Evolutionary conservation across 2,113 vertebrate genomes (phyloP).

Genomic region (Sula dactylatra): DNA sequence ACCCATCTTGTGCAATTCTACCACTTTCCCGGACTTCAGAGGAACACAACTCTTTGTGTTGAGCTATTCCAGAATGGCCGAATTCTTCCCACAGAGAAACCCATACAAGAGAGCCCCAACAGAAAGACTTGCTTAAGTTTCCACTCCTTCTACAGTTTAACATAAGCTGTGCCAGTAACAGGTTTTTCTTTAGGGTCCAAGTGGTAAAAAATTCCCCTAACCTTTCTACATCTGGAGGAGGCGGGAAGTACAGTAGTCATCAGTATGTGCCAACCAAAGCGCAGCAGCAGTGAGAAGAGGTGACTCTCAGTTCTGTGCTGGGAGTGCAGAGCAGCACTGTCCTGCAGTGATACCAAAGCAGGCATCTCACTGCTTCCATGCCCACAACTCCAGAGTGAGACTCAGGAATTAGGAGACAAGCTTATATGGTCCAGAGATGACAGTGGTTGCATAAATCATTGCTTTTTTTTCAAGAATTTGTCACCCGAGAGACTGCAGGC

Average conservation of each 20-base stretch:
- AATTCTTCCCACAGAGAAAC: background rate
- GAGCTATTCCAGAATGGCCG: background rate
- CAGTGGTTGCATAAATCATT: background rate
- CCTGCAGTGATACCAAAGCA: background rate
- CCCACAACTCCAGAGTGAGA: background rate
- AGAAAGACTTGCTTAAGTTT: background rate
- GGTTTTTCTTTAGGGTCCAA: background rate
- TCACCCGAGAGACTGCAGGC: background rate
- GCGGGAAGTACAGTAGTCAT: background rate
- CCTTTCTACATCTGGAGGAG: background rate
- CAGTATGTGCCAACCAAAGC: background rate
- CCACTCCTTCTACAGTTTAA: background rate
- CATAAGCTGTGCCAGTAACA: background rate
- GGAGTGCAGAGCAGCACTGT: background rate
- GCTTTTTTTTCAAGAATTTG: background rate
- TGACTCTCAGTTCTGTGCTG: background rate
- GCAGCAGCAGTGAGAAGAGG: background rate
- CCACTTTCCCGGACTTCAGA: background rate
- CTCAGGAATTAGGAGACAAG: background rate
- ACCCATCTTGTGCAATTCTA: conserved; percentile 15
- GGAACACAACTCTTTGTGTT: background rate
- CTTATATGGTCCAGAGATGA: background rate
- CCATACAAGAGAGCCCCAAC: background rate
- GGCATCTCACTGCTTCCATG: background rate
- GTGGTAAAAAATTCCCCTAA: background rate